Evolutionary conservation across 2,797 vertebrate genomes (phyloP).

Genomic region (Spinus olivaceus): DNA sequence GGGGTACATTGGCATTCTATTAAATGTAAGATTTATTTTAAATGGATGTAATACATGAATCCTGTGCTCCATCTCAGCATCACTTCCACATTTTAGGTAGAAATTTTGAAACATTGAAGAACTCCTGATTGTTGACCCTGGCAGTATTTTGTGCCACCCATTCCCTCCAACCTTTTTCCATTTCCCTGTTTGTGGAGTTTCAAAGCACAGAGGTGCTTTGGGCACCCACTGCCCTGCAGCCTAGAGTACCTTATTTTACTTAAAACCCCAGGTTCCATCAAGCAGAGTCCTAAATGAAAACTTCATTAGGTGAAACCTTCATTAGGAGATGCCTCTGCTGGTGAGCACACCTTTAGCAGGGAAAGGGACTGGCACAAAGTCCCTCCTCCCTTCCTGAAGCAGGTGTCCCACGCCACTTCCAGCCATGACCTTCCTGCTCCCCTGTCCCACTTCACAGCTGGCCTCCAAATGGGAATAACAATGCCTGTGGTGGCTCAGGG

Average conservation of each 20-base stretch:
- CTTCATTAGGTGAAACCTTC: not conserved
- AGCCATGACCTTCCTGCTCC: not conserved
- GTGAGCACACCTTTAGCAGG: not conserved
- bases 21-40: not conserved
- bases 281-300: not conserved
- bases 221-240: not conserved
- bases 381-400: not conserved
- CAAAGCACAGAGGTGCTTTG: fast-evolving
- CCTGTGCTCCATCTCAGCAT: not conserved
- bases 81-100: not conserved
- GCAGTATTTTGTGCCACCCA: not conserved
- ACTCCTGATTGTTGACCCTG: not conserved
- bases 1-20: not conserved
- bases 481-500: not conserved
- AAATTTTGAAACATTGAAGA: not conserved
- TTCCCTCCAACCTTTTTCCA: not conserved
- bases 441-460: not conserved
- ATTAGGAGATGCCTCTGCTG: not conserved
- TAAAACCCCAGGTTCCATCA: not conserved
- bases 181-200: not conserved
- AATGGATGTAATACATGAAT: not conserved
- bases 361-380: not conserved
- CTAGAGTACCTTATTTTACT: not conserved
- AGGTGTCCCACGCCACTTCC: not conserved
- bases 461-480: not conserved